A percentile compares a stretch with the other conserved stretches of the same genome.
Conservation (phyloP, 2,888 invertebrate species). For the Scrobipalpa costella region DNA sequence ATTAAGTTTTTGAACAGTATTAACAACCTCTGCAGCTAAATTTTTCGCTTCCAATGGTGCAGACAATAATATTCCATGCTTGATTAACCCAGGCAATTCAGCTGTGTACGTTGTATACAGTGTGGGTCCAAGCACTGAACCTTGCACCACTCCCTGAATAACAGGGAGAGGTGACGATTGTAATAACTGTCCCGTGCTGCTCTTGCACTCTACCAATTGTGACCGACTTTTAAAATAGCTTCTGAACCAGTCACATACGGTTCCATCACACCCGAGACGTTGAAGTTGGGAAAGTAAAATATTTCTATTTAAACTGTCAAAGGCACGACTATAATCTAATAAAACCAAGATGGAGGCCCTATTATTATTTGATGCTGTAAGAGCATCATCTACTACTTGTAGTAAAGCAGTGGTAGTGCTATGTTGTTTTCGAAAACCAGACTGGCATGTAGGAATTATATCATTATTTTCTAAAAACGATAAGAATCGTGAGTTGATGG, state of each 20-base stretch:
- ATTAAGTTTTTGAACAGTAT: neutral
- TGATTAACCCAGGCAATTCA: neutral
- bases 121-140: constrained; percentile 6
- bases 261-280: constrained; percentile 26
- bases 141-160: constrained; percentile 1
- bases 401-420: constrained; percentile 31
- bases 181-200: neutral
- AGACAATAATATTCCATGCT: neutral
- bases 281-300: constrained; percentile 23
- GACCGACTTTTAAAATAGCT: constrained; percentile 25
- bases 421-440: constrained; percentile 30
- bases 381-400: constrained; percentile 30
- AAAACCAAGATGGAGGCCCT: too few relatives aligned
- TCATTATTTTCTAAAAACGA: constrained; percentile 27
- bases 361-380: constrained; percentile 27
- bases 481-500: too few relatives aligned
- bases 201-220: constrained; percentile 22
- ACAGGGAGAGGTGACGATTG: neutral
- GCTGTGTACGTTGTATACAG: neutral
- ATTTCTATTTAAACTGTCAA: constrained; percentile 27
- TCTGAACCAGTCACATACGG: constrained; percentile 29
- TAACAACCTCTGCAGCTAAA: too few relatives aligned
- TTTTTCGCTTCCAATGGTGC: too few relatives aligned
- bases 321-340: constrained; percentile 28
- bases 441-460: constrained; percentile 28